Evolutionary conservation across 2,113 vertebrate genomes (phyloP).

Genomic region (Callopanchax toddi): DNA sequence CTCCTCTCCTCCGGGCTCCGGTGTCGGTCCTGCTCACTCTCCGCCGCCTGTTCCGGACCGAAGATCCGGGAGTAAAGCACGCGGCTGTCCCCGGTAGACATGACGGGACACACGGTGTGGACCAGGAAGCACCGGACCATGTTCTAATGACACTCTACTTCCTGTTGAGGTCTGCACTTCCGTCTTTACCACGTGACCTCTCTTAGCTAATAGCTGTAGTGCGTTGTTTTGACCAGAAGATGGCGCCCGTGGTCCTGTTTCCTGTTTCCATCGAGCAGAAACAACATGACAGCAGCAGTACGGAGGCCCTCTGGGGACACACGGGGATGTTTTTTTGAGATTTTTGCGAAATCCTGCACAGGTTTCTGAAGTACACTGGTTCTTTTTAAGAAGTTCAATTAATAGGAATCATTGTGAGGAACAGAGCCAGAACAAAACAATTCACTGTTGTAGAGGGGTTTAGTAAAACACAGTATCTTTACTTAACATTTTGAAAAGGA

Average conservation of each 20-base stretch:
- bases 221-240: slow-evolving; percentile 28
- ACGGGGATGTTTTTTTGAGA: no score
- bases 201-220: neutral
- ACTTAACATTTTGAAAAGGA: no score
- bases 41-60: slow-evolving; percentile 60
- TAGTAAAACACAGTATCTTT: no score
- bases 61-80: slow-evolving; percentile 77
- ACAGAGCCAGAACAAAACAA: no score
- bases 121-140: slow-evolving; percentile 82
- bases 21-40: slow-evolving; percentile 13
- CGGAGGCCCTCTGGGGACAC: no score
- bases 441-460: no score
- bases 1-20: slow-evolving; percentile 61
- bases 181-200: slow-evolving; percentile 65
- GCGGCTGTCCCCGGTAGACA: slow-evolving; percentile 70
- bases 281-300: no score
- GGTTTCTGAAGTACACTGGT: no score
- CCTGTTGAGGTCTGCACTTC: slow-evolving; percentile 41
- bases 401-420: no score
- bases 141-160: neutral
- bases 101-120: slow-evolving; percentile 75
- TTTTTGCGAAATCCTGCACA: no score
- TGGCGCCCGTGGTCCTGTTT: slow-evolving; percentile 11
- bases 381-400: no score
- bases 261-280: no score